Evolutionary conservation across 37 sponge, comb jelly and placozoan genomes (phyloP).

Genomic region (Axinella damicornis): DNA sequence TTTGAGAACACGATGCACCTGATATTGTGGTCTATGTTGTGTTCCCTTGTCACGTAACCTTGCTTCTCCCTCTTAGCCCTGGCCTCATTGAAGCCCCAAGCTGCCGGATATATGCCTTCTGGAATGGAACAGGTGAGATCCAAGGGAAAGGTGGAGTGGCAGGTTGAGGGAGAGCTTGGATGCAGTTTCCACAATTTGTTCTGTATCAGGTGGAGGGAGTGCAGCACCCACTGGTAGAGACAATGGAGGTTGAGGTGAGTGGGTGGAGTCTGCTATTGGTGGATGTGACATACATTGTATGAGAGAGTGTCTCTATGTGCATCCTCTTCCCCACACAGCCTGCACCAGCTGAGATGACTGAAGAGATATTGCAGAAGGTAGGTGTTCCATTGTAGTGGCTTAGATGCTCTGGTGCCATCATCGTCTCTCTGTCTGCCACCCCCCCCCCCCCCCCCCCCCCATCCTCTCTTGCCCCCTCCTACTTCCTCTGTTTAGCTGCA

Average conservation of each 20-base stretch:
- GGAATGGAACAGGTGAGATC: constrained; percentile 25
- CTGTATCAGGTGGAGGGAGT: not conserved
- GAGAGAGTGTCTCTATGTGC: not conserved
- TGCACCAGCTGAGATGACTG: constrained; percentile 76
- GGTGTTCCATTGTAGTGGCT: too few species aligned
- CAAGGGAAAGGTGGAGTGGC: too few species aligned
- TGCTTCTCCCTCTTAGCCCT: constrained; percentile 64
- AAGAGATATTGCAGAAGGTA: constrained; percentile 80
- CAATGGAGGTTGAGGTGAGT: not conserved
- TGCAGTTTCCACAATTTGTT: not conserved
- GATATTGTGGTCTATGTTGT: too few species aligned
- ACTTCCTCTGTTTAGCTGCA: constrained; percentile 69
- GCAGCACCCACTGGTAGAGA: not conserved
- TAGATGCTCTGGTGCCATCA: too few species aligned
- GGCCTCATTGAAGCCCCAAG: constrained; percentile 93
- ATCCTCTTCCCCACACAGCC: not conserved
- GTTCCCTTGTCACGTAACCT: too few species aligned
- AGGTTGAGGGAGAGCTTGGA: too few species aligned
- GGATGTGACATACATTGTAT: not conserved
- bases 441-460: not conserved
- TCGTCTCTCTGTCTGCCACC: not conserved
- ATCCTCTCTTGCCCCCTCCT: not conserved
- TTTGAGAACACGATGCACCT: too few species aligned
- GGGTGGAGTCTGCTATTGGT: not conserved
- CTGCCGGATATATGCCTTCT: constrained; percentile 60